Conservation (phyloP, 2,113 vertebrate species). For the Haemorhous mexicanus region DNA sequence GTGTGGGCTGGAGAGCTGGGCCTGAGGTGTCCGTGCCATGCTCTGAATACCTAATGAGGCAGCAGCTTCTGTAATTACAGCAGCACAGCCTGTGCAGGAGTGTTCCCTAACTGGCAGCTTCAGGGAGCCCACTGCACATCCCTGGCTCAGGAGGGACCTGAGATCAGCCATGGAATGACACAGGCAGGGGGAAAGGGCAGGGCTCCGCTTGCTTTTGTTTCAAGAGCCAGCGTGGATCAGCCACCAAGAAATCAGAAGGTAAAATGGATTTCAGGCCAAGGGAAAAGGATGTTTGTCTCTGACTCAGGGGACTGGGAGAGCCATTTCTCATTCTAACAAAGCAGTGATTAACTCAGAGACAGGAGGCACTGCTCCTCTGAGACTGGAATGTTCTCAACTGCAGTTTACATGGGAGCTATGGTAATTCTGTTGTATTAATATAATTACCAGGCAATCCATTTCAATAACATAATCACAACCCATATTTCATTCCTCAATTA, state of each 20-base stretch:
- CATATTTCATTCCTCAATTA: slow-evolving; percentile 59
- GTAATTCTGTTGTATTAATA: slow-evolving; percentile 48
- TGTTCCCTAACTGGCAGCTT: background rate
- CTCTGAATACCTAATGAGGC: background rate
- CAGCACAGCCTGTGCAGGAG: background rate
- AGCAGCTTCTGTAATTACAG: background rate
- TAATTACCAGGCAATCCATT: slow-evolving; percentile 57
- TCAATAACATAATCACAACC: slow-evolving; percentile 38
- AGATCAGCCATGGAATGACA: fast-evolving
- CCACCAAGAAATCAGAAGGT: background rate
- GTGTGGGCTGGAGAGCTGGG: background rate
- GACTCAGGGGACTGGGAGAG: background rate
- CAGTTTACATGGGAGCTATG: background rate
- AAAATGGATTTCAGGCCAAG: background rate
- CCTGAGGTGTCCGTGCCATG: fast-evolving
- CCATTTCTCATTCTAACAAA: slow-evolving; percentile 9
- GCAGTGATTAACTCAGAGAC: background rate
- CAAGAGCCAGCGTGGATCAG: background rate
- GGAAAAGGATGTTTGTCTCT: background rate
- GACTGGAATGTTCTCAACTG: background rate
- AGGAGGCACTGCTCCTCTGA: background rate
- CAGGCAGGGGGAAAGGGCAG: background rate
- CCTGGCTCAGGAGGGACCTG: fast-evolving
- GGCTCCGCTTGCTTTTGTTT: background rate
- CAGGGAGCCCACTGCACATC: fast-evolving